phyloP scores from a whole-genome alignment of 2,113 vertebrate species.

The Poicephalus gulielmi region DNA sequence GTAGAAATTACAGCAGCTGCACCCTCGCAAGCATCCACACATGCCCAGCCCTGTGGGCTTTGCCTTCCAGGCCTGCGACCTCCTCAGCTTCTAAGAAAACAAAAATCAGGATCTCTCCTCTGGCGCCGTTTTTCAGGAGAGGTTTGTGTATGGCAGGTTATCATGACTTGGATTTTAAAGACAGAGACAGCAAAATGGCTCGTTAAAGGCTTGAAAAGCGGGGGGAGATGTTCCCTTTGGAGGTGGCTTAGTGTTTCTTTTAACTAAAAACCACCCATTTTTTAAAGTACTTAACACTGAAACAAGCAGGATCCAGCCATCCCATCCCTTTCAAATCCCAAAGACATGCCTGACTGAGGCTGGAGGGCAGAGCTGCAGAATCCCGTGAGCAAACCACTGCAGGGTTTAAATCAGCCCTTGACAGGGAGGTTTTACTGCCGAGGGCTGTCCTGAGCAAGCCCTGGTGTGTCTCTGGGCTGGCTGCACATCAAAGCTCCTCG shows the following conservation, averaged over 20 bases:
- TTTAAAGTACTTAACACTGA: rapidly evolving
- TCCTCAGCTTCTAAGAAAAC: rapidly evolving
- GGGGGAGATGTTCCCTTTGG: background rate
- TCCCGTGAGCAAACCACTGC: background rate
- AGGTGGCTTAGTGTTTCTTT: background rate
- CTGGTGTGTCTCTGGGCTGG: background rate
- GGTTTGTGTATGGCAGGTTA: background rate
- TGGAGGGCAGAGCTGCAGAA: background rate
- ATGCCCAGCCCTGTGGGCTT: background rate
- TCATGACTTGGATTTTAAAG: background rate
- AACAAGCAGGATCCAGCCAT: background rate
- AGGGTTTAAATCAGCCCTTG: background rate
- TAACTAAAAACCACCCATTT: background rate
- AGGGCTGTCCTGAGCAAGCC: background rate
- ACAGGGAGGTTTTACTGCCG: background rate
- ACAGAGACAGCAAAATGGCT: background rate
- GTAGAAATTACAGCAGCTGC: rapidly evolving
- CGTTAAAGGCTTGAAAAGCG: background rate
- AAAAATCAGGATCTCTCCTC: background rate
- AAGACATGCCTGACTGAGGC: background rate
- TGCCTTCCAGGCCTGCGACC: rapidly evolving
- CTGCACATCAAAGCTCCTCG: background rate
- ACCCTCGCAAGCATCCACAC: background rate
- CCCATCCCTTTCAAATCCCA: background rate
- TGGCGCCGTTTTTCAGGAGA: background rate